phyloP scores from a whole-genome alignment of 1,140 invertebrate species.

The Nautilus pompilius region DNA sequence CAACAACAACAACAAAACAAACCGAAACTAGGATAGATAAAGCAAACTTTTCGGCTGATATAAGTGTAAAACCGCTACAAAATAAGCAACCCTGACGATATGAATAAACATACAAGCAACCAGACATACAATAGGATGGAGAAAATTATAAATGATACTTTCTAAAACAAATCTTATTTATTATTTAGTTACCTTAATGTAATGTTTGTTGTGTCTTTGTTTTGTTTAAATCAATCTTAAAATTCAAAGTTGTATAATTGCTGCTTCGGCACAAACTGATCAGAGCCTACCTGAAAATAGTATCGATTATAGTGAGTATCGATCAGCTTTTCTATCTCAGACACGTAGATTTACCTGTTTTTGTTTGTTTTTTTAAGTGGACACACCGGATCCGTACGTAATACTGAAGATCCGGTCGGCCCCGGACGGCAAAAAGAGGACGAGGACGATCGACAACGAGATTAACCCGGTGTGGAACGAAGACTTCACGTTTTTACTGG shows the following conservation, averaged over 20 bases:
- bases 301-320: not conserved
- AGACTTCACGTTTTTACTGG: constrained; percentile 53
- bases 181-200: too few species aligned
- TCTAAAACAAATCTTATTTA: too few species aligned
- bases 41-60: too few species aligned
- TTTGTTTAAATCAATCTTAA: not conserved
- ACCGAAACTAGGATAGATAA: too few species aligned
- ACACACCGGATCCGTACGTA: constrained; percentile 58
- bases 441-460: constrained; percentile 50
- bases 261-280: not conserved
- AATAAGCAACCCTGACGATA: too few species aligned
- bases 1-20: too few species aligned
- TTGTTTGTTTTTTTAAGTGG: constrained; percentile 45
- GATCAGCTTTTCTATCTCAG: not conserved
- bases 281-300: too few species aligned
- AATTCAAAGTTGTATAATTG: not conserved
- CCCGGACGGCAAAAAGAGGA: constrained; percentile 52
- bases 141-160: too few species aligned
- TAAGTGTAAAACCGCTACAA: too few species aligned
- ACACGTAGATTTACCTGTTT: not conserved
- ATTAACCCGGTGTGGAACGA: constrained; percentile 57
- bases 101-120: too few species aligned
- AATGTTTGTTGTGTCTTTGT: not conserved
- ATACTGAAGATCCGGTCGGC: constrained; percentile 49
- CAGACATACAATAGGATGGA: too few species aligned